Conservation (phyloP, 2,797 vertebrate genomes). For the Acridotheres tristis region DNA sequence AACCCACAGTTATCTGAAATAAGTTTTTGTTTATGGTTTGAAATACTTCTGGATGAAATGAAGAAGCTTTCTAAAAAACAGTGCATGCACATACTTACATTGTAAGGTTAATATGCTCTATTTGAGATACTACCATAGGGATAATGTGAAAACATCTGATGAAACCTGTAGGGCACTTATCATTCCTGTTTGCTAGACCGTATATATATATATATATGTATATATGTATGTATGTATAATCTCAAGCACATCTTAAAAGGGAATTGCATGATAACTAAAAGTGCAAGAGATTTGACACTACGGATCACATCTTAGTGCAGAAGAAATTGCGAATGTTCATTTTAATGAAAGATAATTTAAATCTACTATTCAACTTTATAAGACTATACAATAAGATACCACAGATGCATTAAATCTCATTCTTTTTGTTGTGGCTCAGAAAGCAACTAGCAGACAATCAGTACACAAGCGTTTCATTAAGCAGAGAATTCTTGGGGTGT, state of each 20-base stretch:
- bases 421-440: neutral
- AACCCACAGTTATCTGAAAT: slow-evolving; percentile 29
- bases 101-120: neutral
- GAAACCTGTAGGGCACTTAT: slow-evolving; percentile 11
- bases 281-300: neutral
- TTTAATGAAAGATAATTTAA: neutral
- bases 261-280: neutral
- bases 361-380: neutral
- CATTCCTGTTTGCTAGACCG: neutral
- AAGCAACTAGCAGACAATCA: neutral
- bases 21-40: slow-evolving; percentile 15
- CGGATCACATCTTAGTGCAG: neutral
- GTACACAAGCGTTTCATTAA: neutral
- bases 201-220: no score
- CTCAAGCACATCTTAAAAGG: neutral
- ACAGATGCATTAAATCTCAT: neutral
- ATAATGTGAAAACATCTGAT: slow-evolving; percentile 19
- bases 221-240: no score
- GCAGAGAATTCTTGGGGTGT: neutral
- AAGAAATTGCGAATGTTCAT: neutral
- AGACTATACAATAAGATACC: neutral
- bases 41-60: neutral
- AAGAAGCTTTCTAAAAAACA: slow-evolving; percentile 17
- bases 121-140: slow-evolving; percentile 1
- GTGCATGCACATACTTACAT: neutral